phyloP scores from a whole-genome alignment of 2,888 invertebrate species.

The Heliconius ethilla region DNA sequence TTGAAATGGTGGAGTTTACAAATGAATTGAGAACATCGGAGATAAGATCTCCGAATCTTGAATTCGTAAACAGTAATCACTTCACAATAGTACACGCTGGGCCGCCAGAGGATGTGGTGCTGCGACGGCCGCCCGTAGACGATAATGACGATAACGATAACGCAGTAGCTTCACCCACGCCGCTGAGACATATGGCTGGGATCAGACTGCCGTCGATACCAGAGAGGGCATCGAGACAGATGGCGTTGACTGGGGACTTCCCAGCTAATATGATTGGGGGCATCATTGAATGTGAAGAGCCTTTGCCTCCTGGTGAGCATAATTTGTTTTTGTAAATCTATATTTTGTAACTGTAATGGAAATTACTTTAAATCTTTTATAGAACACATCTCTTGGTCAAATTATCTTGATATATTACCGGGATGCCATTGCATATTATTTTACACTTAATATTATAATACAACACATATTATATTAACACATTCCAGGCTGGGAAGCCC shows the following conservation, averaged over 20 bases:
- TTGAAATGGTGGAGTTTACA: slow-evolving; percentile 77
- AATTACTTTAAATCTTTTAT: not conserved
- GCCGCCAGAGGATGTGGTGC: slow-evolving; percentile 75
- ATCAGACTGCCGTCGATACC: slow-evolving; percentile 91
- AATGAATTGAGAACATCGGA: slow-evolving; percentile 77
- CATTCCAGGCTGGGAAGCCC: slow-evolving; percentile 95
- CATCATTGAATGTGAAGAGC: slow-evolving; percentile 87
- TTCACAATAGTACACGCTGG: slow-evolving; percentile 80
- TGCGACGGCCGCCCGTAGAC: slow-evolving; percentile 70
- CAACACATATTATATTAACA: not conserved
- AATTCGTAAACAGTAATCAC: slow-evolving; percentile 82
- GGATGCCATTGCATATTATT: not conserved
- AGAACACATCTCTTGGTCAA: not conserved
- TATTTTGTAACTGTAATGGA: not conserved
- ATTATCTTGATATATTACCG: too few species aligned
- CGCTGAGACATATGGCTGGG: slow-evolving; percentile 86
- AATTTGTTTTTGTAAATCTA: not conserved
- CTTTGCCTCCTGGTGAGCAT: slow-evolving; percentile 90
- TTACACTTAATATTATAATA: not conserved
- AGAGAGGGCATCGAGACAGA: slow-evolving; percentile 84
- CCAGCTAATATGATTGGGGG: slow-evolving; percentile 80
- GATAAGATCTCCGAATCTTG: slow-evolving; percentile 79
- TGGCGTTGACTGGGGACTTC: slow-evolving; percentile 81
- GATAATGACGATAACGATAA: slow-evolving; percentile 76
- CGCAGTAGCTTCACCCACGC: slow-evolving; percentile 81